Evolutionary conservation across 2,113 vertebrate genomes (phyloP).

Genomic region (Thunnus maccoyii): DNA sequence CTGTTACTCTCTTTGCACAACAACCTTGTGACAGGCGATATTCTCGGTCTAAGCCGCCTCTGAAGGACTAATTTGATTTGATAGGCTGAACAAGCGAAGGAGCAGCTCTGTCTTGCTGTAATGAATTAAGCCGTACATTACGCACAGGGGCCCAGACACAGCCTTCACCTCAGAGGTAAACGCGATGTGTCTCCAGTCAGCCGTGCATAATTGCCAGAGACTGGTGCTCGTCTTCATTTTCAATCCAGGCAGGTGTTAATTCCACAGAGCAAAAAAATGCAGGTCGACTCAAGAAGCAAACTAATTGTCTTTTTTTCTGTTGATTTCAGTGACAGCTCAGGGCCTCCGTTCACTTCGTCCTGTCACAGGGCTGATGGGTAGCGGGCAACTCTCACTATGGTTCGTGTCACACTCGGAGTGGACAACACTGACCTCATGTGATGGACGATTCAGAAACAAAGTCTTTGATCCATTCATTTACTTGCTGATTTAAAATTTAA

Average conservation of each 20-base stretch:
- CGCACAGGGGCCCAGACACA: conserved; percentile 13
- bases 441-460: background rate
- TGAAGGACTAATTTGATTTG: conserved; percentile 59
- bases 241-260: conserved; percentile 35
- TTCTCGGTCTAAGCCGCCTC: conserved; percentile 5
- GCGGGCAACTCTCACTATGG: background rate
- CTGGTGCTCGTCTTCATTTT: conserved; percentile 27
- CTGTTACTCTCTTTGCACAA: background rate
- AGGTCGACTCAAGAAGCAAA: conserved; percentile 8
- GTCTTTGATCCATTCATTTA: background rate
- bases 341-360: conserved; percentile 1
- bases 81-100: conserved; percentile 27
- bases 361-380: background rate
- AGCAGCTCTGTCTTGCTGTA: conserved; percentile 22
- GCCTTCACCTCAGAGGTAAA: conserved; percentile 8
- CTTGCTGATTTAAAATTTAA: background rate
- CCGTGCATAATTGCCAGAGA: conserved; percentile 18
- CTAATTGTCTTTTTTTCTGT: conserved; percentile 4
- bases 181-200: conserved; percentile 1
- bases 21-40: conserved; percentile 23
- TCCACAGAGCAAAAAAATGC: background rate
- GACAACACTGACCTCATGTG: conserved; percentile 26
- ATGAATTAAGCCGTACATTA: conserved; percentile 52
- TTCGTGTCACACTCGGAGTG: background rate
- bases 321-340: conserved; percentile 32